These are phyloP conservation scores for Dallia pectoralis DNA, from an alignment of 2,797 vertebrate genomes.

Conservation along the genomic window DNA sequence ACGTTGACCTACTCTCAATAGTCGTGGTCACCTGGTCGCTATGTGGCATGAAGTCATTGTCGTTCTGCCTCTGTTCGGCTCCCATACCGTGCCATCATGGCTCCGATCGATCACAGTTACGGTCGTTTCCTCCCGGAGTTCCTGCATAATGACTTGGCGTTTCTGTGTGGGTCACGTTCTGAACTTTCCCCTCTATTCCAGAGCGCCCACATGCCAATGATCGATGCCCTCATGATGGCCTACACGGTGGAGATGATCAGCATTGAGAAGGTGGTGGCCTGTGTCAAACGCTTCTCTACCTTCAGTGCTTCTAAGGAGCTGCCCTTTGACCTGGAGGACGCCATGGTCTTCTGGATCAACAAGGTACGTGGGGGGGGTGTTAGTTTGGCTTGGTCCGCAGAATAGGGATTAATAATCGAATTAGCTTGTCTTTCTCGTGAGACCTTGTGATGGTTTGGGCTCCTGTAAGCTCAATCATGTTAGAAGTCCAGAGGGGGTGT, in stretches of 20 bases:
- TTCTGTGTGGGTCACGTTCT: not conserved
- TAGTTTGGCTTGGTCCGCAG: no score
- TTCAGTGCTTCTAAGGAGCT: conserved; percentile 98
- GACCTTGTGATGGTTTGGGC: no score
- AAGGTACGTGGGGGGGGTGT: conserved; percentile 76
- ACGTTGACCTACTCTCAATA: not conserved
- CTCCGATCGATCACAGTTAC: not conserved
- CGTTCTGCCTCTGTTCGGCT: not conserved
- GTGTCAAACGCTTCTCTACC: conserved; percentile 95
- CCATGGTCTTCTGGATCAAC: conserved; percentile 99
- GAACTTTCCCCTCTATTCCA: conserved; percentile 44
- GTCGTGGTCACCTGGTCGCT: not conserved
- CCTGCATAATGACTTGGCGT: not conserved
- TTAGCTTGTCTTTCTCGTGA: no score
- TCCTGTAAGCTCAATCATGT: no score
- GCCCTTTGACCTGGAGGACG: conserved; percentile 96
- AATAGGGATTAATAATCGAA: no score
- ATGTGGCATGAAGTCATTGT: not conserved
- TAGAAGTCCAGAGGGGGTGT: no score
- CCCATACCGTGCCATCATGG: not conserved
- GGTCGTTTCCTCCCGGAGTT: not conserved
- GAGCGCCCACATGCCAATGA: conserved; percentile 98
- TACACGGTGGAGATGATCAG: conserved; percentile 99
- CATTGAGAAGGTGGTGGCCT: conserved; percentile 97
- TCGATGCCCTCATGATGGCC: conserved; percentile 97